These are phyloP conservation scores for Venustoraphidia nigricollis DNA, from an alignment of 2,888 invertebrate species.

Conservation along the genomic window DNA sequence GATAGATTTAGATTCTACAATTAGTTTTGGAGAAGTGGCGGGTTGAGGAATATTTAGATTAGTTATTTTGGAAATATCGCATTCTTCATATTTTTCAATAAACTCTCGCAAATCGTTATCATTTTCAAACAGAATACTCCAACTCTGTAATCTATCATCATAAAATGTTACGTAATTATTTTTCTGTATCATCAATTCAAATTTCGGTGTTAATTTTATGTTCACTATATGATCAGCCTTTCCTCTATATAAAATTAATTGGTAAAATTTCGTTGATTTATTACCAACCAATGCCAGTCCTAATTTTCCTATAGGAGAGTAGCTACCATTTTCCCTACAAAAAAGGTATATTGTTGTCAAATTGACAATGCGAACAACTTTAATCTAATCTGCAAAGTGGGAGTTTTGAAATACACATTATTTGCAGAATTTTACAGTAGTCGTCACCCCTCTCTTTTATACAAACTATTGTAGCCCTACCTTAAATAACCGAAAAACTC, in stretches of 20 bases:
- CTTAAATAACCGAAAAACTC: too few relatives aligned
- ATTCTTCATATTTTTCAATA: slow-evolving; percentile 12
- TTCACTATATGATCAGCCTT: slow-evolving; percentile 22
- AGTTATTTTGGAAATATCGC: slow-evolving; percentile 7
- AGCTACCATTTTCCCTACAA: slow-evolving; percentile 15
- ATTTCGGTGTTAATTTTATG: slow-evolving; percentile 14
- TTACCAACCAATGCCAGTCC: slow-evolving; percentile 30
- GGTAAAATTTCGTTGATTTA: slow-evolving; percentile 15
- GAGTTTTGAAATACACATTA: too few relatives aligned
- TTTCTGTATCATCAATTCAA: slow-evolving; percentile 16
- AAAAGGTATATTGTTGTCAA: too few relatives aligned
- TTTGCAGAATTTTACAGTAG: too few relatives aligned
- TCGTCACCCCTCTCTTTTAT: too few relatives aligned
- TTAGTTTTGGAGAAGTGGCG: too few relatives aligned
- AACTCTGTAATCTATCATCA: slow-evolving; percentile 20
- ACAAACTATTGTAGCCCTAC: too few relatives aligned
- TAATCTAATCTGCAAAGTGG: too few relatives aligned
- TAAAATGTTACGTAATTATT: slow-evolving; percentile 20
- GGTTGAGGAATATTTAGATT: too few relatives aligned
- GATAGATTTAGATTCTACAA: too few relatives aligned
- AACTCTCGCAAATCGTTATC: slow-evolving; percentile 17
- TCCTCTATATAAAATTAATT: slow-evolving; percentile 24
- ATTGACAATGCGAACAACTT: too few relatives aligned
- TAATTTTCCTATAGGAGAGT: slow-evolving; percentile 24
- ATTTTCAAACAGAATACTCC: slow-evolving; percentile 21